Base-by-base conservation (phyloP, 2,888 invertebrate species). In the Blomia tropicalis region DNA sequence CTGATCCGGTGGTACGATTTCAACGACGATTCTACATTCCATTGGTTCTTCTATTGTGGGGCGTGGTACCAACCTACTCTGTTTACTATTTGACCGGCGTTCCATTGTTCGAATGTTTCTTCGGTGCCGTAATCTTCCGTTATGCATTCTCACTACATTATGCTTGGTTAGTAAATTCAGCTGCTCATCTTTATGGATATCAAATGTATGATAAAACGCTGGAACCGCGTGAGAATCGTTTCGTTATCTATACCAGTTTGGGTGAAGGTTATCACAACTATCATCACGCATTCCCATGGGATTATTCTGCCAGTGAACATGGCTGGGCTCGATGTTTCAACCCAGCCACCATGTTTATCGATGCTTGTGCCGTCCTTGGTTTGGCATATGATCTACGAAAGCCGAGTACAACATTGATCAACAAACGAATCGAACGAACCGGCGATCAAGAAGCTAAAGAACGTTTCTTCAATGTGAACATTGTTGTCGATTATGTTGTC, bases 131-230 rank as follows among this genome's bases (percentile, higher is more conserved):
- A n/a, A 36, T 76, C 19, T 69, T 76, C 65, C 72, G 77, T 43
- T 77, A 76, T 69, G 70, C 71, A 32, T 66, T 72, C 41, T 70
- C 71, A 5, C 71, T 78, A 31, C 75, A 77, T 67, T 73, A 73
- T 64, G 77, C 77, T 2, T 78, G 76, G 77, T 47, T 59, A 5
- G 60, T 59, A 4, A 59, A 59, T 25, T 59, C 60, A 14, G 60
- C 60, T 27, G 60, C 60, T 17, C 60, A 59, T 27, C 4, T 58
- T 2, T 32, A 58, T 41, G 59, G 59, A 11, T 41, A 58, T 27
- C 3, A 44, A 5, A 36, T 58, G 41, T 58, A 58, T 27, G 59
- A 58, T 27, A 51, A 36, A 27, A n/a, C 41, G 17, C n/a, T 58
- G 14, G 59, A 58, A 41, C 59, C 59, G 36, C n/a, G 59, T 43